Conservation (phyloP, 2,113 vertebrate genomes). For the Rana temporaria region DNA sequence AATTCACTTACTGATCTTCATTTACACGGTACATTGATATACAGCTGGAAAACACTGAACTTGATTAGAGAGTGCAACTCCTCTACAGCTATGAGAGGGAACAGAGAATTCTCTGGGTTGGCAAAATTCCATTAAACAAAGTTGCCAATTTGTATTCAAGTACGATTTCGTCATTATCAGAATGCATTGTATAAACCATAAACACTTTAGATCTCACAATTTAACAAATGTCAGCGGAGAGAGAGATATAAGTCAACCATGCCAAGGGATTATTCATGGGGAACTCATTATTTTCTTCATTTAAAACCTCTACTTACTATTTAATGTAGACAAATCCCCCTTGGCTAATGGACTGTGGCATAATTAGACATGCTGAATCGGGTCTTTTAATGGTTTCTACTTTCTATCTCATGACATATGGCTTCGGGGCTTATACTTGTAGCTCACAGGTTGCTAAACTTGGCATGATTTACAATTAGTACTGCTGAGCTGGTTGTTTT, state of each 20-base stretch:
- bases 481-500: constrained; percentile 49
- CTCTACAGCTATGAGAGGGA: constrained; percentile 6
- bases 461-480: constrained; percentile 52
- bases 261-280: constrained; percentile 50
- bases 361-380: constrained; percentile 50
- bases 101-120: constrained; percentile 26
- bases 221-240: constrained; percentile 54
- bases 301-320: constrained; percentile 50
- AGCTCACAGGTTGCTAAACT: constrained; percentile 45
- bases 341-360: constrained; percentile 51
- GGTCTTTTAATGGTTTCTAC: constrained; percentile 38
- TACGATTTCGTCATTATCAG: constrained; percentile 5
- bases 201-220: constrained; percentile 38
- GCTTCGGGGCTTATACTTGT: constrained; percentile 44
- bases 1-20: constrained; percentile 4
- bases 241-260: constrained; percentile 43
- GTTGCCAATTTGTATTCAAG: constrained; percentile 38
- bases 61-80: constrained; percentile 18
- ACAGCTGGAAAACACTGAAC: constrained; percentile 13
- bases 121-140: constrained; percentile 14
- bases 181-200: constrained; percentile 30
- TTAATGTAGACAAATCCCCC: constrained; percentile 50
- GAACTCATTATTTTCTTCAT: constrained; percentile 55
- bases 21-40: constrained; percentile 40
- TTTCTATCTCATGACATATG: constrained; percentile 44